Base-by-base conservation (phyloP, 1,140 invertebrate species). In the Drosophila virilis region DNA sequence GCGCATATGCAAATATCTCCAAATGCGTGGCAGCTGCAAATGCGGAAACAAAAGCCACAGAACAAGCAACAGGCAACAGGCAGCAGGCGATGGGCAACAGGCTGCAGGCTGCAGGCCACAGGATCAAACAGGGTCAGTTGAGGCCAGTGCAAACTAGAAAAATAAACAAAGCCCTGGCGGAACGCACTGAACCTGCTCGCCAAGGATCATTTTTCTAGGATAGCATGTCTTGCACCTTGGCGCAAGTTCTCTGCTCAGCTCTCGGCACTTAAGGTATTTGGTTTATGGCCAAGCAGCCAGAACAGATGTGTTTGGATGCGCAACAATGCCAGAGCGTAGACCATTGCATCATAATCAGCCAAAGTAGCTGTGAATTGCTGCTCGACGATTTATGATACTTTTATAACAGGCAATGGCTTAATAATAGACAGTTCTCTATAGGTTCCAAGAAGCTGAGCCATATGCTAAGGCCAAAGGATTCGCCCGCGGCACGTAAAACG, bases 1-100 rank as follows among this genome's bases (percentile, higher is more conserved):
- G 66, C 42, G 74, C 73, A 48, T 88, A 89, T 88, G 83, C 83
- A 88, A 88, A 88, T 88, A 88, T 54, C 70, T 76, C 46, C 65
- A 79, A 78, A 50, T 65, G 69, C 74, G 43, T 37, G 51, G 67
- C 83, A 83, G 83, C 83, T 86, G 82, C 82, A 71, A 73, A 37
- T 67, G 37, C 57, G 9, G 32, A 55, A 73, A 86, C 83, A 82
- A 88, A 77, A 46, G 76, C 54, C 45, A 33, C 42, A 72, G 46
- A 22, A 10, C 12, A 75, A 81, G 82, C 82, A 86, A 74, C 82
- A 86, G n/a, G 82, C 82, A 86, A 74, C 82, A 43, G 37, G 35
- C 64, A 15, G 8, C 22, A 10, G 22, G 33, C 45, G 17, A 8
- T 28, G 22, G 22, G 22, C 22, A 28, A 28, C 22, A 28, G 22